Evolutionary conservation across 2,797 vertebrate genomes (phyloP).

Genomic region (Podarcis lilfordi): DNA sequence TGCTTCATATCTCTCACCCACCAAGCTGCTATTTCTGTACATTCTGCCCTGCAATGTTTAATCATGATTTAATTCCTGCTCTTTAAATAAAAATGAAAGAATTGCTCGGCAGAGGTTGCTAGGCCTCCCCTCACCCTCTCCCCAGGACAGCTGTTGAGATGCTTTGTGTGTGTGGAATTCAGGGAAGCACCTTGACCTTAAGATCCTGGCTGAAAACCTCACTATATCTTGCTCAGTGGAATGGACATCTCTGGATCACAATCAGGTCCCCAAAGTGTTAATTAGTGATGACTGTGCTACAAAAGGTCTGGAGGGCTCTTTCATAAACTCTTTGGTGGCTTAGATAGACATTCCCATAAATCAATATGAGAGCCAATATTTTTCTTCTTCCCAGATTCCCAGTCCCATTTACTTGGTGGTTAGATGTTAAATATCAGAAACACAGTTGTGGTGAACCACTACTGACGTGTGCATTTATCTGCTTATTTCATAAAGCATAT

Average conservation of each 20-base stretch:
- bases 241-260: not conserved
- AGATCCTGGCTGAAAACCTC: not conserved
- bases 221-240: not conserved
- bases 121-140: not conserved
- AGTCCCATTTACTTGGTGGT: not conserved
- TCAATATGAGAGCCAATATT: constrained; percentile 7
- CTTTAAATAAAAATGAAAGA: constrained; percentile 36
- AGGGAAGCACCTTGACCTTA: not conserved
- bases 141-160: not conserved
- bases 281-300: constrained; percentile 24
- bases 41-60: constrained; percentile 36
- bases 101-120: constrained; percentile 31
- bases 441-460: not conserved
- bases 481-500: too few relatives aligned
- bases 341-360: not conserved
- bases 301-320: constrained; percentile 12
- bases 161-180: rapidly evolving
- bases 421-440: not conserved
- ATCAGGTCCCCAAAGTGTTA: not conserved
- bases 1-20: too few relatives aligned
- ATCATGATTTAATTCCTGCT: constrained; percentile 52
- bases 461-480: not conserved
- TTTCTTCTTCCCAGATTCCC: not conserved
- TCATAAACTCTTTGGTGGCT: not conserved
- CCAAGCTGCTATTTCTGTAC: constrained; percentile 33